Conservation (phyloP, 2,888 invertebrate species). For the Volucella inflata region DNA sequence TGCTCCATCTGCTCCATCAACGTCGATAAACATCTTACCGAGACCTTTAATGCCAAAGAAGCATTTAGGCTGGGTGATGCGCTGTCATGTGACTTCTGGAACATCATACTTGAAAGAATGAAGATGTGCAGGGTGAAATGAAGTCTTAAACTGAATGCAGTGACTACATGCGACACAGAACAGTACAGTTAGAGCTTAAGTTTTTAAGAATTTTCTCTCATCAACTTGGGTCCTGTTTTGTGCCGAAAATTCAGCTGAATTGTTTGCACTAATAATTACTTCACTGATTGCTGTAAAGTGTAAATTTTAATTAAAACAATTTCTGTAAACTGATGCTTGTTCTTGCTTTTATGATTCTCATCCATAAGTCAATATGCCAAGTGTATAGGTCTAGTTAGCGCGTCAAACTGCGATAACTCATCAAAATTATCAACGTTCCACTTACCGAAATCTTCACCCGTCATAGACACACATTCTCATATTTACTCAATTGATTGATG, state of each 20-base stretch:
- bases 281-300: slow-evolving; percentile 33
- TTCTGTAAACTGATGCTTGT: slow-evolving; percentile 43
- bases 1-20: too few relatives aligned
- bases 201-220: slow-evolving; percentile 1
- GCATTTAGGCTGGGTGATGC: too few relatives aligned
- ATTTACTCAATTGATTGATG: slow-evolving; percentile 73
- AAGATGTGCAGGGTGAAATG: too few relatives aligned
- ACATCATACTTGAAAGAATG: too few relatives aligned
- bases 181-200: not conserved
- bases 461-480: slow-evolving; percentile 31
- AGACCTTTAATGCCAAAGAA: too few relatives aligned
- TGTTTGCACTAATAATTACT: slow-evolving; percentile 50
- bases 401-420: slow-evolving; percentile 42
- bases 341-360: slow-evolving; percentile 6
- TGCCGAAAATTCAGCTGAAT: slow-evolving; percentile 18
- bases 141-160: too few relatives aligned
- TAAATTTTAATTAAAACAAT: slow-evolving; percentile 65
- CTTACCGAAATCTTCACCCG: not conserved
- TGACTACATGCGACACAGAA: too few relatives aligned
- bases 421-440: slow-evolving; percentile 44
- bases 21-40: too few relatives aligned
- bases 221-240: slow-evolving; percentile 27
- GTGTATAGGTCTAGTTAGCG: slow-evolving; percentile 24
- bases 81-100: too few relatives aligned
- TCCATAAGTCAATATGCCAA: slow-evolving; percentile 55